These are phyloP conservation scores for Atherinosoma microstoma DNA, from an alignment of 2,797 vertebrate genomes.

Conservation along the genomic window DNA sequence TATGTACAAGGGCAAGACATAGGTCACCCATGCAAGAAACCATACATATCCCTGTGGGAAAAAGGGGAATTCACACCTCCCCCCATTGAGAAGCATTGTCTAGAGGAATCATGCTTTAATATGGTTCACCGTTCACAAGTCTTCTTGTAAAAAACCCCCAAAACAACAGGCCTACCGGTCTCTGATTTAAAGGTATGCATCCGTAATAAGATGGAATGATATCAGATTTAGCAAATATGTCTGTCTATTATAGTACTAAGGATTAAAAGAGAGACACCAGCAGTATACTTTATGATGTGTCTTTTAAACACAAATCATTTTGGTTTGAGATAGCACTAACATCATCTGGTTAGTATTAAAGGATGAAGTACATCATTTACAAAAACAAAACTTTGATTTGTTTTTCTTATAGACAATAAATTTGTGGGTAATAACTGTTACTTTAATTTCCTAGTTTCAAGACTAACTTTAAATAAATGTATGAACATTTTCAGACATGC, in stretches of 20 bases:
- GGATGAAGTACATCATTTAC: neutral
- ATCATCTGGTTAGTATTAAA: conserved; percentile 1
- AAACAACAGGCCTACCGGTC: neutral
- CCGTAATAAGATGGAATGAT: neutral
- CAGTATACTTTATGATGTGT: too few relatives aligned
- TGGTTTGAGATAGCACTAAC: neutral
- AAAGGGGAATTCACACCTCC: conserved; percentile 33
- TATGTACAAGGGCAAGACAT: conserved; percentile 20
- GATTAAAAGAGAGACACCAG: neutral
- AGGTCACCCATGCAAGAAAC: conserved; percentile 55
- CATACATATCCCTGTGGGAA: conserved; percentile 32
- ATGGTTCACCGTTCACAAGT: conserved; percentile 3
- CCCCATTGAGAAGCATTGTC: conserved; percentile 17
- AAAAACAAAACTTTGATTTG: neutral
- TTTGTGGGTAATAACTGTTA: conserved; percentile 19
- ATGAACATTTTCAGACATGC: conserved; percentile 32
- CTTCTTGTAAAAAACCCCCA: conserved; percentile 12
- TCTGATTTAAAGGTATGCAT: neutral
- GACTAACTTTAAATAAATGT: conserved; percentile 33
- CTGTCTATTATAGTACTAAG: neutral
- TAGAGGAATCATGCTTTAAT: conserved; percentile 17
- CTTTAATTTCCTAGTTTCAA: conserved; percentile 17
- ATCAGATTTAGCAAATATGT: neutral
- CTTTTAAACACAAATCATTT: neutral
- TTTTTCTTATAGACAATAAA: neutral